Evolutionary conservation across 1,140 invertebrate species (phyloP).

Genomic region (Diachasma alloeum): DNA sequence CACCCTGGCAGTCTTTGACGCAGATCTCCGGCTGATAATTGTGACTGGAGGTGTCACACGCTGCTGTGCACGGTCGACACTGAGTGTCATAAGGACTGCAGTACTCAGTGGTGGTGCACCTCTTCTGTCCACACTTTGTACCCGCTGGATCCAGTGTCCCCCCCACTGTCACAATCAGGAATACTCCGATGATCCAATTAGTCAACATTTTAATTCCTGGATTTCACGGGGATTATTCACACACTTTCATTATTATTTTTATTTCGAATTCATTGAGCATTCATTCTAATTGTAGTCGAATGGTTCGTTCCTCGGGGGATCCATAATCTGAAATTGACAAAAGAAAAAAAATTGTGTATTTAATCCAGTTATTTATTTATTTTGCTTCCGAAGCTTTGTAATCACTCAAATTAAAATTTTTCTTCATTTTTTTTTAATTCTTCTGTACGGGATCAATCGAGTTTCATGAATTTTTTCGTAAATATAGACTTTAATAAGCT

Average conservation of each 20-base stretch:
- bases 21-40: slow-evolving; percentile 66
- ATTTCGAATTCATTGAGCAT: not conserved
- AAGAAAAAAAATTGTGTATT: not conserved
- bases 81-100: slow-evolving; percentile 65
- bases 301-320: not conserved
- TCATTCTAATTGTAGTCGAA: not conserved
- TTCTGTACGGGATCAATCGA: no score
- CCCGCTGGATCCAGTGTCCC: slow-evolving; percentile 58
- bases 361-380: no score
- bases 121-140: slow-evolving; percentile 61
- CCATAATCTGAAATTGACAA: not conserved
- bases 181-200: slow-evolving; percentile 20
- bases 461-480: no score
- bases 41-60: slow-evolving; percentile 62
- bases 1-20: slow-evolving; percentile 67
- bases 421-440: no score
- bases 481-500: no score
- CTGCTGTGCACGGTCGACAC: slow-evolving; percentile 62
- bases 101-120: slow-evolving; percentile 64
- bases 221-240: not conserved
- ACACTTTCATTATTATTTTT: not conserved
- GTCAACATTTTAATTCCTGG: not conserved
- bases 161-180: slow-evolving; percentile 17
- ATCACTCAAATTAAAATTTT: no score
- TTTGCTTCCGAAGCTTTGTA: no score